Evolutionary conservation across 2,888 invertebrate species (phyloP).

Genomic region (Heterodera filipjevi): DNA sequence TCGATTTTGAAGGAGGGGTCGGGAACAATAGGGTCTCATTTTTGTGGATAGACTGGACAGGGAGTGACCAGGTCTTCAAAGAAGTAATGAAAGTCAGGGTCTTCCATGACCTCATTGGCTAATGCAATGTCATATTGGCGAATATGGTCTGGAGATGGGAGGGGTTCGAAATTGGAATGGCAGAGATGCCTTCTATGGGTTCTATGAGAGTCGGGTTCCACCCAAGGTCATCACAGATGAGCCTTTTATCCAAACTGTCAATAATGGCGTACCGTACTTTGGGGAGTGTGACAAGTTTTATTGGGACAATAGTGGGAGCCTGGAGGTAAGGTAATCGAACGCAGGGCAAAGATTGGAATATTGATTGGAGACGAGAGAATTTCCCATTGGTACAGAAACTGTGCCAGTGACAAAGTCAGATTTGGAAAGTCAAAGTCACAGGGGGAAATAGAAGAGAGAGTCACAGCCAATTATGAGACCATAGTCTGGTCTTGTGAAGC

Average conservation of each 20-base stretch:
- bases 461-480: conserved; percentile 20
- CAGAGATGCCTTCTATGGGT: neutral
- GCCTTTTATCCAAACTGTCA: neutral
- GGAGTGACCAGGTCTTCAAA: neutral
- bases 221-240: neutral
- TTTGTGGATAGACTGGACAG: neutral
- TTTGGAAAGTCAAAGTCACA: neutral
- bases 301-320: neutral
- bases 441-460: conserved; percentile 5
- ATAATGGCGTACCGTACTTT: neutral
- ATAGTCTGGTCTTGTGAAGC: conserved; percentile 3
- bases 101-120: neutral
- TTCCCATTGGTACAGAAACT: conserved; percentile 8
- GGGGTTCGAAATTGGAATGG: conserved; percentile 2
- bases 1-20: conserved; percentile 37
- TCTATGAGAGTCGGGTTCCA: neutral
- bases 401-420: neutral
- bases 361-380: neutral
- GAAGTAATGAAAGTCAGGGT: conserved; percentile 7
- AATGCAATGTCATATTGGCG: conserved; percentile 13
- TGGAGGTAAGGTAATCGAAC: neutral
- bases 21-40: neutral
- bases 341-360: neutral
- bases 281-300: neutral
- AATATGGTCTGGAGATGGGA: neutral